Evolutionary conservation across 2,797 vertebrate species (phyloP), one percentile per base, ranked within the genome.

Genomic region (Anabas testudineus): DNA sequence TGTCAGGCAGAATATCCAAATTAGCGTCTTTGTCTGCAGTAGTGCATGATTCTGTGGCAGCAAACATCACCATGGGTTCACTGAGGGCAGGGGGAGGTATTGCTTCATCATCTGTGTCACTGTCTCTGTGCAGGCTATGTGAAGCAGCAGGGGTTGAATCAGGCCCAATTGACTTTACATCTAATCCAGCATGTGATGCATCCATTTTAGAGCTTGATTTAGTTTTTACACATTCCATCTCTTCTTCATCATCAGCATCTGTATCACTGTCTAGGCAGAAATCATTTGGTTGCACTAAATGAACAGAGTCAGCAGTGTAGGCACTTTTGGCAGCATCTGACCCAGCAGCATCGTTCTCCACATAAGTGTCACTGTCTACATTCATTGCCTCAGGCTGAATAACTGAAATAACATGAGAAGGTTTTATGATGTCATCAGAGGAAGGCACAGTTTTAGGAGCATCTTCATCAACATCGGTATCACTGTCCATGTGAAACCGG

Each of bases 291-390:
- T 81, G 81, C 0, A 13, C 52, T 14, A 63, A 67, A 36, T 51
- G n/a, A 24, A 60, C 71, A 49, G 67, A 37, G 28, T 76, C 69
- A 61, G 71, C 68, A 18, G 66, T 49, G 36, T 22, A 21, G 14
- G 53, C 46, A 37, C 24, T 57, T 56, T 59, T 46, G 42, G 67
- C 74, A n/a, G 57, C 24, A 1, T 73, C 74, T 54, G 79, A 76
- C 63, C 78, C 53, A n/a, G 52, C 49, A 14, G 18, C 64, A 41
- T 42, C 47, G 24, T 92, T 92, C 16, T 94, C 94, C 9, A 91
- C 85, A 54, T 95, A 94, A 37, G 93, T 94, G 85, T 95, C 93
- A 59, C 94, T 95, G 85, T 94, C 91, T 42, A 91, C 28, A 13
- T 75, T 71, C 67, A 93, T 65, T 42, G 39, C 81, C 21, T 81